Evolutionary conservation across 2,888 invertebrate species (phyloP), one percentile per base, ranked within the genome.

Genomic region (Nemotelus pantherinus): DNA sequence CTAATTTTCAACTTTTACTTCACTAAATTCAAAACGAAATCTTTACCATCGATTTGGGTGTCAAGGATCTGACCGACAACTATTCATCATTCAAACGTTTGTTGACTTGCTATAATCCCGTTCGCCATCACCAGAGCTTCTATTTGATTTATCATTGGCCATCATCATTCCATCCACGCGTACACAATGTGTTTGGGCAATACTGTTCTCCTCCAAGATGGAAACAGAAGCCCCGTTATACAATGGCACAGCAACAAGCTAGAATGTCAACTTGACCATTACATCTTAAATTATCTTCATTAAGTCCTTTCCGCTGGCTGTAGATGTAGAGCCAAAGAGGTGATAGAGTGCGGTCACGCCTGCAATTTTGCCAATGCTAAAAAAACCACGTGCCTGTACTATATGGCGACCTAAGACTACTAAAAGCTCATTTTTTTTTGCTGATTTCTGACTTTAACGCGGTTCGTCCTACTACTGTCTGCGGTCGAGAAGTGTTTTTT

Each of bases 231-330:
- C 25, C 25, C 25, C 25, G 25, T 25, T 25, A 25, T 25, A 25
- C 25, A 25, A 25, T 25, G 25, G 1, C 1, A 65, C 47, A 65
- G 65, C 65, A 65, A 65, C 65, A 65, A 65, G 65, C 65, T 65
- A 65, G 44, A 44, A 65, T 65, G 65, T 65, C 65, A 65, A 65
- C 65, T 65, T 65, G 43, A 41, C 65, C 65, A 65, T 41, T 65
- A 65, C 47, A 65, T 65, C 65, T 65, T 44, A 65, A 65, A 65
- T 65, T 65, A 65, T 65, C 65, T 65, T 65, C 65, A 65, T 65
- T 65, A 65, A 65, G 65, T 65, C 65, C n/a, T 65, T 44, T 47
- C 65, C 65, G 65, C 10, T 43, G 39, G 63, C 63, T 25, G 43
- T 5, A 4, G 41, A 41, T 63, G 25, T 7, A 6, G 10, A 63